Percentiles rank a stretch among this genome's conserved stretches.
phyloP scores from a whole-genome alignment of 2,113 vertebrate species.

The Oplegnathus fasciatus region DNA sequence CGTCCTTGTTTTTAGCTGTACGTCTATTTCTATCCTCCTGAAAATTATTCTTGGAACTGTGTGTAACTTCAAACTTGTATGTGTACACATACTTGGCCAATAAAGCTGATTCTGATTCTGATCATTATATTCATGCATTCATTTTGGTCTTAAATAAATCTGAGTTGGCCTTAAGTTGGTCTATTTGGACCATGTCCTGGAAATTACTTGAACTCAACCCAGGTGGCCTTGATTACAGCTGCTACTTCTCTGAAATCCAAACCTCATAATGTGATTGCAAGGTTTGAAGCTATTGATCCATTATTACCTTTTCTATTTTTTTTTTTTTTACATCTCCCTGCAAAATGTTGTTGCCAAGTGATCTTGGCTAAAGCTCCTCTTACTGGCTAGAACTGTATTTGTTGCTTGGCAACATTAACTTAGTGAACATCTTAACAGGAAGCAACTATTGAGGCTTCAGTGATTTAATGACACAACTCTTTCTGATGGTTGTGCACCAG shows the following conservation, averaged over 20 bases:
- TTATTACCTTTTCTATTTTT: background rate
- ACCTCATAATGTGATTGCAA: conserved; percentile 1
- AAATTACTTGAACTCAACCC: background rate
- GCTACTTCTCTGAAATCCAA: conserved; percentile 9
- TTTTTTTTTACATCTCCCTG: background rate
- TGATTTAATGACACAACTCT: conserved; percentile 58
- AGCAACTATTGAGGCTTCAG: conserved; percentile 59
- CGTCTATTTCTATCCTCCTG: too few relatives aligned
- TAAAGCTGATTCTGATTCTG: too few relatives aligned
- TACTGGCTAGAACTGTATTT: conserved; percentile 54
- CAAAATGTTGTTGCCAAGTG: conserved; percentile 46
- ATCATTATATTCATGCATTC: too few relatives aligned
- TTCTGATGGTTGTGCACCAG: conserved; percentile 34
- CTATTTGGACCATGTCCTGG: too few relatives aligned
- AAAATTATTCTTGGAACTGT: too few relatives aligned
- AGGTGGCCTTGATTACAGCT: background rate
- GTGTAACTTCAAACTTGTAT: too few relatives aligned
- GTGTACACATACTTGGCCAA: too few relatives aligned
- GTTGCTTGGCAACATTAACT: conserved; percentile 76
- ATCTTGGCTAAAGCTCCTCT: conserved; percentile 39
- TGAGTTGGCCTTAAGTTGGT: too few relatives aligned
- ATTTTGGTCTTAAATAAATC: too few relatives aligned
- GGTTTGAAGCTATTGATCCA: conserved; percentile 16
- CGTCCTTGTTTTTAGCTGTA: too few relatives aligned
- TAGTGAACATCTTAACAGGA: conserved; percentile 55